phyloP scores from a whole-genome alignment of 2,888 invertebrate genomes.

The Erebia palarica region DNA sequence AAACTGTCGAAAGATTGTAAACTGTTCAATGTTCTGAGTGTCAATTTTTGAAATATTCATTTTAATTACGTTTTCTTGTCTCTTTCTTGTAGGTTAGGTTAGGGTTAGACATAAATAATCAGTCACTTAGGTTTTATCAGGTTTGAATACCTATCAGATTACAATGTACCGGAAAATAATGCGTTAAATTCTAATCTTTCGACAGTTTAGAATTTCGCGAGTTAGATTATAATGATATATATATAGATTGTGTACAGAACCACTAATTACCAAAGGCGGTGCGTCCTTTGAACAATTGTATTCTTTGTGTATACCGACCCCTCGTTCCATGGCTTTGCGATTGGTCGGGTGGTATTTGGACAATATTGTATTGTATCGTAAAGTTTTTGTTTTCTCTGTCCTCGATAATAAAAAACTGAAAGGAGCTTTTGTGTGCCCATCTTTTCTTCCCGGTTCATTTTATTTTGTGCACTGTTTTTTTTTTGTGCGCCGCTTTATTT shows the following conservation, averaged over 20 bases:
- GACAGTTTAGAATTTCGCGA: too few relatives aligned
- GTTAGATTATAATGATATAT: too few relatives aligned
- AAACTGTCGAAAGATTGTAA: too few relatives aligned
- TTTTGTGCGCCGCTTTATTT: background rate
- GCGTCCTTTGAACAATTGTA: background rate
- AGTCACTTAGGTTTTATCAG: too few relatives aligned
- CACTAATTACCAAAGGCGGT: background rate
- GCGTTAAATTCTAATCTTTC: too few relatives aligned
- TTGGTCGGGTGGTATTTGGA: constrained; percentile 10
- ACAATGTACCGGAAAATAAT: too few relatives aligned
- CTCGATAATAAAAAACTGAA: constrained; percentile 2
- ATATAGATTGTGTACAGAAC: background rate
- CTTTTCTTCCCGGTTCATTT: background rate
- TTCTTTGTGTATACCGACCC: background rate
- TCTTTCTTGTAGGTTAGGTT: too few relatives aligned
- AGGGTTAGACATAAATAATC: too few relatives aligned
- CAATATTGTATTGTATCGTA: constrained; percentile 14
- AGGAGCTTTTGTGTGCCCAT: background rate
- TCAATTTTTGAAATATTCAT: too few relatives aligned
- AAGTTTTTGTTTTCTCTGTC: background rate
- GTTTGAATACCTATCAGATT: too few relatives aligned
- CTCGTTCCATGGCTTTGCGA: background rate
- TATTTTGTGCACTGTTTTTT: background rate
- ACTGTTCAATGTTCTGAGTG: too few relatives aligned
- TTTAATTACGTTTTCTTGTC: too few relatives aligned